phyloP scores from a whole-genome alignment of 2,888 invertebrate genomes.

The Cerceris ruficornis region DNA sequence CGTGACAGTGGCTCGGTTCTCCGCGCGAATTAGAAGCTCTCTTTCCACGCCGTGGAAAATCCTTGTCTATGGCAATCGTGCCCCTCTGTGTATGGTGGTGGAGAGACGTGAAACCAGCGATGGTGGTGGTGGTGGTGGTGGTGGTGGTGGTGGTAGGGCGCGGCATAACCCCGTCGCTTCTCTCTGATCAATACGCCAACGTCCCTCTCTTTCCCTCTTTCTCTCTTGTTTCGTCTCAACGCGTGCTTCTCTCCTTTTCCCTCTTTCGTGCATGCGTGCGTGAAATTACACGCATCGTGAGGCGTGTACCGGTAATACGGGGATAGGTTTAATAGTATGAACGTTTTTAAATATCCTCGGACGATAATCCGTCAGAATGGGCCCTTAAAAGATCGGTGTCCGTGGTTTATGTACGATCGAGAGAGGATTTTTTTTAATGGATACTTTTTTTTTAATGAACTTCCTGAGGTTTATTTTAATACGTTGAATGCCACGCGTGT shows the following conservation, averaged over 20 bases:
- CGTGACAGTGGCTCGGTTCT: not conserved
- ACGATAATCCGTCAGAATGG: slow-evolving; percentile 9
- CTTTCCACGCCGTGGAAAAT: slow-evolving; percentile 28
- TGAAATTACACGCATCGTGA: slow-evolving; percentile 56
- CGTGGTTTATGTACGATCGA: slow-evolving; percentile 1
- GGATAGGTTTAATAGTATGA: slow-evolving; percentile 48
- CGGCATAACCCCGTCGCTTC: slow-evolving; percentile 80
- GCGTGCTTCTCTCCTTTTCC: slow-evolving; percentile 48
- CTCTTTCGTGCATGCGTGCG: slow-evolving; percentile 31
- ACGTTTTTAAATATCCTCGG: slow-evolving; percentile 39
- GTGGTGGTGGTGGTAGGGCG: slow-evolving; percentile 78
- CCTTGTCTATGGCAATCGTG: slow-evolving; percentile 48
- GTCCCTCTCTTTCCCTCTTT: slow-evolving; percentile 71
- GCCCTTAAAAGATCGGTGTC: no score
- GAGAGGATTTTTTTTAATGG: not conserved
- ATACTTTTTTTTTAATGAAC: no score
- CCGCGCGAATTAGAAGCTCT: slow-evolving; percentile 28
- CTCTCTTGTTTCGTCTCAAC: slow-evolving; percentile 54
- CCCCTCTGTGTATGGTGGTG: slow-evolving; percentile 50
- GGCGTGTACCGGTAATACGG: slow-evolving; percentile 37
- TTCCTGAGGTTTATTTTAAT: no score
- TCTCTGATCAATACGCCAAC: slow-evolving; percentile 80
- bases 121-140: slow-evolving; percentile 52
- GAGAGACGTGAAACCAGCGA: slow-evolving; percentile 15
- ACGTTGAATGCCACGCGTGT: no score